Conservation (phyloP, 1,140 invertebrate species). For the Megalonaias nervosa region DNA sequence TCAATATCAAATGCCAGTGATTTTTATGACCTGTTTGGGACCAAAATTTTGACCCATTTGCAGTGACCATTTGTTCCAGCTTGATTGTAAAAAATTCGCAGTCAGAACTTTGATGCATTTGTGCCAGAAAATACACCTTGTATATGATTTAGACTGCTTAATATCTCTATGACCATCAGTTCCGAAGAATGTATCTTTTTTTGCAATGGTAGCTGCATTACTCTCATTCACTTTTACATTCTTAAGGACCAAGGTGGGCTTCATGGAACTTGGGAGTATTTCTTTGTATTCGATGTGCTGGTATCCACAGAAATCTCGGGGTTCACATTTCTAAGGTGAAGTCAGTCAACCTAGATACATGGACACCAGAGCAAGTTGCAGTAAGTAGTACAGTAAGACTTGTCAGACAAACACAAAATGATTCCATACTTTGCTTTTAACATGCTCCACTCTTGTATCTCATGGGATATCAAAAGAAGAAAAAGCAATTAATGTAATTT, state of each 20-base stretch:
- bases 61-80: too few species aligned
- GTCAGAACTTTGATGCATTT: too few species aligned
- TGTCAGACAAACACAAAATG: not conserved
- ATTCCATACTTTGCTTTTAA: not conserved
- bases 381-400: constrained; percentile 43
- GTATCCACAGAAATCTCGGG: constrained; percentile 97
- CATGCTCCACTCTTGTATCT: not conserved
- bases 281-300: constrained; percentile 97
- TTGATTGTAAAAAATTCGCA: too few species aligned
- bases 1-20: too few species aligned
- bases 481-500: too few species aligned
- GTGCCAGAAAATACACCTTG: too few species aligned
- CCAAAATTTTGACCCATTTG: too few species aligned
- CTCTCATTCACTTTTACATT: constrained; percentile 3
- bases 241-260: constrained; percentile 95
- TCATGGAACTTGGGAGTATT: constrained; percentile 99
- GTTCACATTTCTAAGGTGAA: constrained; percentile 99
- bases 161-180: too few species aligned
- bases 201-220: too few species aligned
- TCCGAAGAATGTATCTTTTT: too few species aligned
- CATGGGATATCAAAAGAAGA: not conserved
- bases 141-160: too few species aligned
- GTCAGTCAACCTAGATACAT: constrained; percentile 97
- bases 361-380: constrained; percentile 98
- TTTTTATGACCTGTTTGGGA: too few species aligned